Base-by-base conservation (phyloP, 2,888 invertebrate species). In the Tetheella fluctuosa region DNA sequence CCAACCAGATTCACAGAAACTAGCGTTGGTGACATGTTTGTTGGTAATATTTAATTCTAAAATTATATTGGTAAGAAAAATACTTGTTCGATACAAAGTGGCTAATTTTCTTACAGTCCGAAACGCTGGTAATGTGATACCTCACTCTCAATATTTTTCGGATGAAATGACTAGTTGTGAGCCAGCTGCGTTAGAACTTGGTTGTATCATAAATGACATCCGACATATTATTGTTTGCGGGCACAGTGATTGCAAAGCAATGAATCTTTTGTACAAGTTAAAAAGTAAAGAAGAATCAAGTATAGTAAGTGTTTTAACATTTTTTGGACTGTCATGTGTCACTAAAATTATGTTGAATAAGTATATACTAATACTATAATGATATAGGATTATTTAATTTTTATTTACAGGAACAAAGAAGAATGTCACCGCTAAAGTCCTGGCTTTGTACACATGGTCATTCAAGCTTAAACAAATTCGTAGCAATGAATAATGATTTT, bases 231-330 rank as follows among this genome's bases (percentile, higher is more conserved):
- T 99, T 67, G 98, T 99, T 3, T 99, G 99, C 83, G 99, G 99
- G 0, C 99, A 99, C 84, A 98, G 99, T 65, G 99, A 99, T 84
- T 99, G 99, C 86, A 99, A 99, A 94, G 99, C 99, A 3, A 99
- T 99, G 96, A 98, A 98, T 94, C 94, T 98, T 61, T 92, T 99
- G 2, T 97, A 98, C 84, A 95, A 96, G 77, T 88, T 99, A 60
- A 95, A 96, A 77, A 96, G 97, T 88, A 95, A 95, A 69, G 95
- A 97, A 81, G 96, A 96, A 85, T 95, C 97, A 2, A 91, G 84
- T 76, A 73, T 78, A 64, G 92, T 90, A 75, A 84, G 90, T 81
- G 68, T 53, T 53, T 57, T 58, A 10, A 17, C 17, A 17, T 6
- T 42, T 42, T 37, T 2, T 37, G 34, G 34, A 12, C 12, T 34